These are phyloP conservation scores for Delphinus delphis DNA, from an alignment of 2,113 vertebrate species.

Conservation along the genomic window DNA sequence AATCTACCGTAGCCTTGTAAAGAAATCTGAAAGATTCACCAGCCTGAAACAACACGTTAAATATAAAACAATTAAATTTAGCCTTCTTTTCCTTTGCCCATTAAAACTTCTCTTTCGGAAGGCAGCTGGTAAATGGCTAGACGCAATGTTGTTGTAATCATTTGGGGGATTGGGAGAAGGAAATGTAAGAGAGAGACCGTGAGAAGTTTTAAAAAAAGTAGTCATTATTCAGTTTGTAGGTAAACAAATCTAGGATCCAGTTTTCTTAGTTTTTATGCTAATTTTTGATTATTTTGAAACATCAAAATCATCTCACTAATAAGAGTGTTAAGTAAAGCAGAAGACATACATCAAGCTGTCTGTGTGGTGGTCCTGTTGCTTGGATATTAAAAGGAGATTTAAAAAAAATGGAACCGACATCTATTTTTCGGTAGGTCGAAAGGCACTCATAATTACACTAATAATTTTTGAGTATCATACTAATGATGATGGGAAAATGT, in stretches of 20 bases:
- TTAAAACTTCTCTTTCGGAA: not conserved
- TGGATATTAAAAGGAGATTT: not conserved
- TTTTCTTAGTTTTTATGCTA: not conserved
- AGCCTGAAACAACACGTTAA: not conserved
- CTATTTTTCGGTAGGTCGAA: constrained; percentile 61
- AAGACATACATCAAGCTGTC: not conserved
- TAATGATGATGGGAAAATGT: constrained; percentile 68
- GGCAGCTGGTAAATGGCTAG: not conserved
- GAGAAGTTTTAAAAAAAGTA: not conserved
- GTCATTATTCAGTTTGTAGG: not conserved
- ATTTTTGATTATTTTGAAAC: not conserved
- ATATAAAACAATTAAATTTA: not conserved
- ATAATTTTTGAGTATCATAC: constrained; percentile 64
- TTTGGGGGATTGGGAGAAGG: not conserved
- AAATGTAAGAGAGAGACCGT: not conserved
- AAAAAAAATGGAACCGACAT: constrained; percentile 9
- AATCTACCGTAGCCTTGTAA: not conserved
- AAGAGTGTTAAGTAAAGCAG: not conserved
- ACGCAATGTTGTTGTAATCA: not conserved
- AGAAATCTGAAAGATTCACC: not conserved
- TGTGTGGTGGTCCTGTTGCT: not conserved
- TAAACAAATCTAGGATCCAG: not conserved
- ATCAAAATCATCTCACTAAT: not conserved
- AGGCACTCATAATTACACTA: constrained; percentile 69
- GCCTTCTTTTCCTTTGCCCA: not conserved